Evolutionary conservation across 2,113 vertebrate genomes (phyloP), one percentile per base, ranked within the genome.

Genomic region (Pangasianodon hypophthalmus): DNA sequence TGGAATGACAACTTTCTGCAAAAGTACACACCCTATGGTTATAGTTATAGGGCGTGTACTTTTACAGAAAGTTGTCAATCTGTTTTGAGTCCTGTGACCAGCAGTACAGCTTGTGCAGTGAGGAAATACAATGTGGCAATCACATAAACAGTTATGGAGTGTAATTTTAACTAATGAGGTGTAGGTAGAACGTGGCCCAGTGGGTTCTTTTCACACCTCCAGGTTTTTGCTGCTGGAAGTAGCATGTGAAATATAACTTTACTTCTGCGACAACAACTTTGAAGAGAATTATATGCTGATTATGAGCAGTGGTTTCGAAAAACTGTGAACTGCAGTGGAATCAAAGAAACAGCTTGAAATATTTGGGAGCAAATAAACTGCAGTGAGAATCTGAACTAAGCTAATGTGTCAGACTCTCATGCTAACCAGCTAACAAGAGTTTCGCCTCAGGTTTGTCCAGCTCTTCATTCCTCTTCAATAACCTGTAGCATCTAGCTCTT

Each of bases 1-100:
- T 84, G 82, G 82, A 84, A 84, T 84, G 82, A 84, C 81, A 83
- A 58, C 52, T 21, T 58, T 83, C 81, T 24, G 81, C 24, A 83
- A 41, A 83, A 60, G 32, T 41, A 56, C 56, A 84, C 82, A 46
- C 82, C 82, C 82, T 29, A 29, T 46, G 56, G 37, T 84, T 60
- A 84, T 60, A 58, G 56, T 84, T 84, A 26, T 44, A 62, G 82
- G 82, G 82, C 62, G 82, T 84, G 56, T 44, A 29, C 52, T 8
- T 60, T 60, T 84, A 84, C 56, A 46, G 82, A 84, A 62, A 62
- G 37, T 52, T 32, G 79, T 60, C n/a, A 32, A 82, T 54, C 46
- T n/a, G 48, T 80, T 80, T 50, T 4, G 13, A 52, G 48, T 6
- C 64, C 67, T 73, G 32, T 54, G 67, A 73, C 19, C 46, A 41